Conservation (phyloP, 2,888 invertebrate species). For the Synergus laeviventris region DNA sequence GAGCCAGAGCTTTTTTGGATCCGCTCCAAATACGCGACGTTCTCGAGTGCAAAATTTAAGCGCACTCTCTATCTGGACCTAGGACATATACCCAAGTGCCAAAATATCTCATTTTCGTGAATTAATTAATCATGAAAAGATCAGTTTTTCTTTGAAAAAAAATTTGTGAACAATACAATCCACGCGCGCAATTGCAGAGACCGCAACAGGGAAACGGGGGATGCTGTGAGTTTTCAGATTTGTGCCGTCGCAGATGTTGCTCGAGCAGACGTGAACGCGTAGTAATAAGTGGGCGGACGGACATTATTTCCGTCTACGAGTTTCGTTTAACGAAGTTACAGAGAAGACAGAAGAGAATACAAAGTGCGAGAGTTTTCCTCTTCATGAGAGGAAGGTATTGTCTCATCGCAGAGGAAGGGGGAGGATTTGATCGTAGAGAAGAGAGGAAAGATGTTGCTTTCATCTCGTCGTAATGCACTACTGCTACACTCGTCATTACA, state of each 20-base stretch:
- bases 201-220: not conserved
- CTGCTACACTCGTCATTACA: not conserved
- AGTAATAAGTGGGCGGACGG: not conserved
- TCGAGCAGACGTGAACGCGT: slow-evolving; percentile 3
- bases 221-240: slow-evolving; percentile 2
- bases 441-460: slow-evolving; percentile 9
- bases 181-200: not conserved
- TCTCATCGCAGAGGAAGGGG: not conserved
- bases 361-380: not conserved
- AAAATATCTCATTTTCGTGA: not conserved
- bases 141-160: not conserved
- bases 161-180: not conserved
- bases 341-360: not conserved
- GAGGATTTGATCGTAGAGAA: slow-evolving; percentile 1
- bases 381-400: not conserved
- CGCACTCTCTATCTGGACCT: not conserved
- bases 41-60: slow-evolving; percentile 16
- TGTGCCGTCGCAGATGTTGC: not conserved
- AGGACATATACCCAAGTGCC: slow-evolving; percentile 8
- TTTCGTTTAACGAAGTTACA: not conserved
- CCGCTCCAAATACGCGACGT: not conserved
- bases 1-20: slow-evolving; percentile 5
- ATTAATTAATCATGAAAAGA: not conserved
- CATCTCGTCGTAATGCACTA: not conserved
- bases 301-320: slow-evolving; percentile 24